Evolutionary conservation across 2,888 invertebrate species (phyloP), one percentile per base, ranked within the genome.

Genomic region (Hydrotaea cyrtoneurina): DNA sequence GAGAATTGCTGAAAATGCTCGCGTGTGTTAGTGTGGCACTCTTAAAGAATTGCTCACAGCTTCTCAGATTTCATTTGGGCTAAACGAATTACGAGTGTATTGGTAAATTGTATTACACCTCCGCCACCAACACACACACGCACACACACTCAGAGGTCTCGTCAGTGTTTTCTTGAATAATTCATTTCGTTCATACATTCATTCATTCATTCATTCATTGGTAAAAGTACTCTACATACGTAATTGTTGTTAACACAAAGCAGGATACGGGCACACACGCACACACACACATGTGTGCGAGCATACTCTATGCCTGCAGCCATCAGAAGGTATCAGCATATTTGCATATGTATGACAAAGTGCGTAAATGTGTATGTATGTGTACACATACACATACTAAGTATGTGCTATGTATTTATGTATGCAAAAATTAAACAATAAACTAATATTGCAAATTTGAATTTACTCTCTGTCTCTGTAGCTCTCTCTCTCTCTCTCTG

Each of bases 361-460:
- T 64, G 66, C 19, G 66, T 43, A 43, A 43, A 43, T 64, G 64
- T 17, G 64, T 17, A 10, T 39, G 7, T n/a, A 17, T 17, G 36
- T 36, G 31, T 62, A 31, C 8, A 19, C 39, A 19, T 39, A 17
- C 17, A n/a, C 7, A 2, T 31, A 31, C 31, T 17, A 66, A 57
- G 17, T 50, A 76, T 53, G 76, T 36, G 50, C 26, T 66, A 66
- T 46, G 13, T 50, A n/a, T 59, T 2, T 15, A 50, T n/a, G 19
- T 53, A 50, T 69, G 69, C 53, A 72, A 31, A 53, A 31, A 72
- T 72, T 21, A 73, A 85, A 85, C 81, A 85, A 81, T 81, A n/a
- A 81, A 85, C 75, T 79, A 73, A 66, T 79, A 73, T 78, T 73
- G 76, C 78, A 78, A 85, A 73, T 78, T 75, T 66, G 36, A 66